A percentile compares a stretch with the other conserved stretches of the same genome.
Conservation (phyloP, 2,113 vertebrate species). For the Cardinalis cardinalis region DNA sequence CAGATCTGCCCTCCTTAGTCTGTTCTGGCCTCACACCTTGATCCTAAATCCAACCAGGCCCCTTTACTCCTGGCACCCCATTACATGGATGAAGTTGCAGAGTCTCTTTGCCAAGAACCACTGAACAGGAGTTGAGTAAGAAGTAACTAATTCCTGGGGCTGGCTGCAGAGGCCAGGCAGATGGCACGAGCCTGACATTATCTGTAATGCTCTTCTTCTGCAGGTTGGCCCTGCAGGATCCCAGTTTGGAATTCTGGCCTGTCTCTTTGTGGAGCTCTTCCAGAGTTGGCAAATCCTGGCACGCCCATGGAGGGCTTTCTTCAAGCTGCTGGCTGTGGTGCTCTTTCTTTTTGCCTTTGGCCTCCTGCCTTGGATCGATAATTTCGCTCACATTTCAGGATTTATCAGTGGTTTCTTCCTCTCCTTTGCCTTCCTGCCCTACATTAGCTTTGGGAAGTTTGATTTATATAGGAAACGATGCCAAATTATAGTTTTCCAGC, state of each 20-base stretch:
- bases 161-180: neutral
- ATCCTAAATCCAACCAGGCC: neutral
- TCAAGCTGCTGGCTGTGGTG: conserved; percentile 92
- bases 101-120: neutral
- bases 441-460: conserved; percentile 95
- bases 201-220: conserved; percentile 3
- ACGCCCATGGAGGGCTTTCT: conserved; percentile 92
- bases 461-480: conserved; percentile 97
- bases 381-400: conserved; percentile 94
- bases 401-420: conserved; percentile 96
- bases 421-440: conserved; percentile 96
- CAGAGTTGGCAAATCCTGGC: conserved; percentile 99
- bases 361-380: conserved; percentile 97
- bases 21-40: neutral
- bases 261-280: conserved; percentile 97
- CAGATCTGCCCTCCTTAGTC: neutral
- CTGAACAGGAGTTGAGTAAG: neutral
- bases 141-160: neutral
- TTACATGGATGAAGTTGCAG: neutral
- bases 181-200: neutral
- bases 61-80: neutral
- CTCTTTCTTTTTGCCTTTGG: conserved; percentile 96
- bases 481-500: conserved; percentile 93
- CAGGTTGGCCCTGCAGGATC: conserved; percentile 97
- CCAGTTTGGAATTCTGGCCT: conserved; percentile 97